Evolutionary conservation across 2,888 invertebrate species (phyloP).

Genomic region (Amphipoea lucens): DNA sequence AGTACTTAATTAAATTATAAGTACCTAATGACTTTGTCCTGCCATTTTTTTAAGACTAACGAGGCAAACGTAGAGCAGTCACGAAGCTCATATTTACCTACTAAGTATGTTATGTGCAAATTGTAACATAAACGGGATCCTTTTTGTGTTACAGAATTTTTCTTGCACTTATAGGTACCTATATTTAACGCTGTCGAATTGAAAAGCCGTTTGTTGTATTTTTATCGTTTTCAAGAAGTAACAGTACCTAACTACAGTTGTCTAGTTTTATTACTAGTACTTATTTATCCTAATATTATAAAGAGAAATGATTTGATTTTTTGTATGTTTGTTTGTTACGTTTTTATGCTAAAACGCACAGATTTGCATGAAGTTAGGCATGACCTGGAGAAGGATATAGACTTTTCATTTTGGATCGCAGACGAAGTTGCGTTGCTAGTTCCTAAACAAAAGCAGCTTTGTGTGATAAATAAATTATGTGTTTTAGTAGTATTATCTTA

Average conservation of each 20-base stretch:
- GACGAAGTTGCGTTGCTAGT: background rate
- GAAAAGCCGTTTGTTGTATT: constrained; percentile 1
- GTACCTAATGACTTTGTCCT: constrained; percentile 22
- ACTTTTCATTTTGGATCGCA: background rate
- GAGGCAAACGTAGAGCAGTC: constrained; percentile 21
- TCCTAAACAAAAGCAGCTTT: constrained; percentile 10
- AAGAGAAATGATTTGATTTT: too few species aligned
- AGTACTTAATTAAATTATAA: constrained; percentile 27
- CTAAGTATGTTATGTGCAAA: background rate
- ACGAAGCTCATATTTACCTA: constrained; percentile 14
- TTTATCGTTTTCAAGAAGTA: constrained; percentile 1
- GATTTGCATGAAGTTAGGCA: background rate
- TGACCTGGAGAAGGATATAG: background rate
- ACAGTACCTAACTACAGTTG: background rate
- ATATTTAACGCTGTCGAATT: background rate
- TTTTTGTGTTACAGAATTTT: background rate
- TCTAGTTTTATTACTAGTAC: constrained; percentile 1
- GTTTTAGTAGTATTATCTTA: constrained; percentile 2
- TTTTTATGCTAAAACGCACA: background rate
- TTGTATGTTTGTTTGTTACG: background rate
- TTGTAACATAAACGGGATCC: background rate
- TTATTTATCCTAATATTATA: background rate
- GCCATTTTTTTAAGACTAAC: constrained; percentile 27
- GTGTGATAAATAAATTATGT: constrained; percentile 17
- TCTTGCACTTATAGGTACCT: background rate